phyloP scores from a whole-genome alignment of 2,888 invertebrate genomes.

The Synanthedon myopaeformis region DNA sequence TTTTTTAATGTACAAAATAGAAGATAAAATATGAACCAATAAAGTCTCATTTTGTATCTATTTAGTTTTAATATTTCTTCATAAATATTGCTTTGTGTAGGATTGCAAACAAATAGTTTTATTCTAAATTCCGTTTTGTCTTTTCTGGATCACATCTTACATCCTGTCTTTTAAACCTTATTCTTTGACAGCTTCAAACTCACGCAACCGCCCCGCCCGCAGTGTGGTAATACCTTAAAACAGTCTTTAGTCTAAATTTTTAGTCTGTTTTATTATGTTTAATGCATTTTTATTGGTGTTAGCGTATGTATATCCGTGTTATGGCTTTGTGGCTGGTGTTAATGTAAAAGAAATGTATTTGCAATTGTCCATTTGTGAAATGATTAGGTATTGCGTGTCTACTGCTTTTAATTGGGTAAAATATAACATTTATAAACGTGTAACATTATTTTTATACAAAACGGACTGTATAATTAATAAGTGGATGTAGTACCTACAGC shows the following conservation, averaged over 20 bases:
- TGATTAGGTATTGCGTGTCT: slow-evolving; percentile 1
- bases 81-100: no score
- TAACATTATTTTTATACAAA: slow-evolving; percentile 25
- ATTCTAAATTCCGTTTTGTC: no score
- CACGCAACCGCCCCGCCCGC: no score
- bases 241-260: slow-evolving; percentile 21
- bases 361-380: slow-evolving; percentile 1
- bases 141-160: no score
- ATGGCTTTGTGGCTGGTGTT: slow-evolving; percentile 1
- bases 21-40: no score
- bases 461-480: not conserved
- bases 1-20: no score
- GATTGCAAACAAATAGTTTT: no score
- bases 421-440: not conserved
- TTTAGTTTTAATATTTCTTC: no score
- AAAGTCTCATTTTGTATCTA: no score
- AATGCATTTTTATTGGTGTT: slow-evolving; percentile 30
- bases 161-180: no score
- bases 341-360: not conserved
- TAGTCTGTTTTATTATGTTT: slow-evolving; percentile 15
- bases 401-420: not conserved
- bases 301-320: slow-evolving; percentile 27
- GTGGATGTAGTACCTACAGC: not conserved
- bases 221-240: not conserved
- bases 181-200: no score